These are phyloP conservation scores for Cynaeus angustus DNA, from an alignment of 2,888 invertebrate species.

Conservation along the genomic window DNA sequence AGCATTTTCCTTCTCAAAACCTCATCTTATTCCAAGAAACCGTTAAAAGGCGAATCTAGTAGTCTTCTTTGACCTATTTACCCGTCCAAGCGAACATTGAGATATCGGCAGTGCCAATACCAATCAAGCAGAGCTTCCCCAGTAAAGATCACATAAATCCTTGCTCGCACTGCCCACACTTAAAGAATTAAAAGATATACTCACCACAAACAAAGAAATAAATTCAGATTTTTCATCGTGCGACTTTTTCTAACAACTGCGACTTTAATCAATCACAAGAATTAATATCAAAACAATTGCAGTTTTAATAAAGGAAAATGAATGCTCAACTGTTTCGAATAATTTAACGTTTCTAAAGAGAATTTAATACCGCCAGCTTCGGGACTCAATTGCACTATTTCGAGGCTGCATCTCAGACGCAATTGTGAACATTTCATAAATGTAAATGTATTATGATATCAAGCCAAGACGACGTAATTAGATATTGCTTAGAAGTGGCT, in stretches of 20 bases:
- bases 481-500: constrained; percentile 19
- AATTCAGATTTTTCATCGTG: constrained; percentile 31
- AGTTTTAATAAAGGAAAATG: constrained; percentile 42
- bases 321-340: constrained; percentile 22
- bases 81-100: constrained; percentile 61
- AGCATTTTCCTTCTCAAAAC: constrained; percentile 59
- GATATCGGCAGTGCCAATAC: constrained; percentile 63
- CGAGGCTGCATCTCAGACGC: constrained; percentile 20
- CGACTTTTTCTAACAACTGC: neutral
- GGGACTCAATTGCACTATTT: constrained; percentile 23
- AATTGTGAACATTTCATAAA: constrained; percentile 21
- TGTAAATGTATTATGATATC: constrained; percentile 25
- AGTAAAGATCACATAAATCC: constrained; percentile 52
- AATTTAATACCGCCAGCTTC: constrained; percentile 34
- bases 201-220: constrained; percentile 37
- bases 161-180: constrained; percentile 46
- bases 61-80: constrained; percentile 62
- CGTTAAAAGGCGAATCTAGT: constrained; percentile 61
- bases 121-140: constrained; percentile 56
- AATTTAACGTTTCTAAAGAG: constrained; percentile 27
- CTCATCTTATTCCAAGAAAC: constrained; percentile 60
- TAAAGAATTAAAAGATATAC: constrained; percentile 49
- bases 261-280: constrained; percentile 18
- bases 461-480: constrained; percentile 15
- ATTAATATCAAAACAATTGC: constrained; percentile 14